Conservation (phyloP, 2,888 invertebrate genomes). For the Dryobota labecula region DNA sequence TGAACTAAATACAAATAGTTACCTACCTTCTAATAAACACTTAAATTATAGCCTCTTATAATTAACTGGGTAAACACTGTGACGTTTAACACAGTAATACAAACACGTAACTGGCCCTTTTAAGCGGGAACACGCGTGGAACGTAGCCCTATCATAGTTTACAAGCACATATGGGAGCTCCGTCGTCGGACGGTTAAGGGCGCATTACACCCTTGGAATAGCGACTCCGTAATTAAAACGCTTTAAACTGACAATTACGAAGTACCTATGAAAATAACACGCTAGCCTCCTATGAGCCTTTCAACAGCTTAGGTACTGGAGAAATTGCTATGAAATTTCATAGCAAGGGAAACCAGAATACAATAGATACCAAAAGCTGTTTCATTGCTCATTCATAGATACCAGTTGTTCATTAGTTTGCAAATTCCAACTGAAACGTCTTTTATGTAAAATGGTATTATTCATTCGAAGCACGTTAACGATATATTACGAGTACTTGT, state of each 20-base stretch:
- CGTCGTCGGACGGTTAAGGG: conserved; percentile 82
- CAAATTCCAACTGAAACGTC: conserved; percentile 33
- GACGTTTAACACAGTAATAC: conserved; percentile 78
- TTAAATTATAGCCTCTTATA: conserved; percentile 70
- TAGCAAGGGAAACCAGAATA: conserved; percentile 35
- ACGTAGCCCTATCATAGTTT: conserved; percentile 83
- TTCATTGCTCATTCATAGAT: conserved; percentile 29
- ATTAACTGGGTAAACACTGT: conserved; percentile 73
- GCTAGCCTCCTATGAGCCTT: conserved; percentile 70
- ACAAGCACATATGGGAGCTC: conserved; percentile 81
- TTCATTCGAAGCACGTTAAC: conserved; percentile 50
- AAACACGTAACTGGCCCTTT: conserved; percentile 76
- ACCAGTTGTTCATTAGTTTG: conserved; percentile 52
- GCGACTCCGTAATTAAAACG: conserved; percentile 88
- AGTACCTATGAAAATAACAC: conserved; percentile 78
- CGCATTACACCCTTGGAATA: conserved; percentile 86
- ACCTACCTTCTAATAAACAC: conserved; percentile 48
- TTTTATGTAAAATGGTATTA: conserved; percentile 39
- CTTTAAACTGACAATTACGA: conserved; percentile 86
- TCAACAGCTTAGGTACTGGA: conserved; percentile 65
- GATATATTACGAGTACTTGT: conserved; percentile 21
- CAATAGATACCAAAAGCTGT: conserved; percentile 27
- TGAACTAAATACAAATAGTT: conserved; percentile 23
- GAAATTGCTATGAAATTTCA: conserved; percentile 63
- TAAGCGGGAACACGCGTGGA: conserved; percentile 72